Evolutionary conservation across 2,888 invertebrate genomes (phyloP), one percentile per base, ranked within the genome.

Genomic region (Cordylochernes scorpioides): DNA sequence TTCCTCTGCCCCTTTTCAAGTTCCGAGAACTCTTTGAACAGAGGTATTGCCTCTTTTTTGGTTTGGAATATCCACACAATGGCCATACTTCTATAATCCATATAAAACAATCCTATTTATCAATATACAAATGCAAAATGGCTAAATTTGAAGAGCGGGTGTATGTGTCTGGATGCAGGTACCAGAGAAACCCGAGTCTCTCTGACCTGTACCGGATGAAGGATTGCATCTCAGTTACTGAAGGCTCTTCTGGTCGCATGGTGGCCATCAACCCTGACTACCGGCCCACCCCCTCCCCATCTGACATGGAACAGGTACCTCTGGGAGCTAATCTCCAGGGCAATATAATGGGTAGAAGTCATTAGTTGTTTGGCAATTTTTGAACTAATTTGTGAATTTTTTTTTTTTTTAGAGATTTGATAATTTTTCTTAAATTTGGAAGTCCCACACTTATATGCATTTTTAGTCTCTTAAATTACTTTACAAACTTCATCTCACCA

Each of bases 21-120:
- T 66, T 84, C 39, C 63, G 78, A 27, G 74, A 80, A 48, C 62
- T 77, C 34, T 72, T 72, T 49, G 75, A 78, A 41, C 68, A 69
- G 42, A 65, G 77, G 53, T 54, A 40, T 5, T n/a, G 2, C 10
- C 8, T 25, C 6, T 7, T 24, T 5, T 24, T 15, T 19, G n/a
- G n/a, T 6, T 17, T 12, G 12, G 51, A 53, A 28, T 52, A 49
- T 47, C 68, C 73, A 50, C 68, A 69, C 38, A 68, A 71, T 1
- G 53, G 60, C 25, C 54, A 54, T 31, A 53, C 58, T 3, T 51
- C 57, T 4, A n/a, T n/a, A n/a, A n/a, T n/a, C n/a, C n/a, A n/a
- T n/a, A n/a, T n/a, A n/a, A n/a, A n/a, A n/a, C n/a, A n/a, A n/a
- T n/a, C n/a, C n/a, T n/a, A n/a, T n/a, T n/a, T n/a, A n/a, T n/a